A percentile compares a stretch with the other conserved stretches of the same genome.
phyloP scores from a whole-genome alignment of 2,113 vertebrate genomes.

The Panthera uncia region DNA sequence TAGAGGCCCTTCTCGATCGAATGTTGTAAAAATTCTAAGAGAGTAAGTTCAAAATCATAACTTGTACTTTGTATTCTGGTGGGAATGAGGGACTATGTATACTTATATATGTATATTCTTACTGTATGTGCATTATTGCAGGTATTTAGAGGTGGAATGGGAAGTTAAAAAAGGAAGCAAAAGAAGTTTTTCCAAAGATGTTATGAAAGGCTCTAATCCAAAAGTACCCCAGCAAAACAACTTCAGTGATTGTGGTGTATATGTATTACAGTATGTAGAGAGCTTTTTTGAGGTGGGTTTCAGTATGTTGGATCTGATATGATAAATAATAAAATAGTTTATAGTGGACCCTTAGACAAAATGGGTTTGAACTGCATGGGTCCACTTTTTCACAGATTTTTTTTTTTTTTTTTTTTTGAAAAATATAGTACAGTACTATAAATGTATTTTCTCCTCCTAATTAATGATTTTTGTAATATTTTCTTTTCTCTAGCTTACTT shows the following conservation, averaged over 20 bases:
- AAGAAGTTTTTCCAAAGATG: conserved; percentile 96
- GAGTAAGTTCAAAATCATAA: conserved; percentile 89
- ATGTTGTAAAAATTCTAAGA: conserved; percentile 96
- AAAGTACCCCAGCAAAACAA: conserved; percentile 99
- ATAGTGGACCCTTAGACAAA: neutral
- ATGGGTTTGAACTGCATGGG: neutral
- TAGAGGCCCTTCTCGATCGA: conserved; percentile 94
- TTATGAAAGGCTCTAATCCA: conserved; percentile 97
- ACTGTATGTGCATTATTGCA: conserved; percentile 72
- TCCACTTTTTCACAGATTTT: neutral
- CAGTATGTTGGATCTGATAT: neutral
- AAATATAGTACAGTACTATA: neutral
- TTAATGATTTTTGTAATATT: neutral
- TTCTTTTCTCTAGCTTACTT: neutral
- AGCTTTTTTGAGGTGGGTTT: conserved; percentile 97
- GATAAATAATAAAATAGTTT: conserved; percentile 25
- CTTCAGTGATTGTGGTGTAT: conserved; percentile 98
- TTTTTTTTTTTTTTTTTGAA: neutral
- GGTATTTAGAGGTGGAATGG: conserved; percentile 99
- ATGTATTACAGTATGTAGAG: conserved; percentile 97
- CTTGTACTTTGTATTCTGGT: neutral
- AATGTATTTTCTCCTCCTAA: neutral
- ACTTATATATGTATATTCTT: neutral
- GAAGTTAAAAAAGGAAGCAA: conserved; percentile 93
- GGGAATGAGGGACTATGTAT: neutral